Evolutionary conservation across 2,113 vertebrate genomes (phyloP), one percentile per base, ranked within the genome.

Genomic region (Montifringilla adamsi): DNA sequence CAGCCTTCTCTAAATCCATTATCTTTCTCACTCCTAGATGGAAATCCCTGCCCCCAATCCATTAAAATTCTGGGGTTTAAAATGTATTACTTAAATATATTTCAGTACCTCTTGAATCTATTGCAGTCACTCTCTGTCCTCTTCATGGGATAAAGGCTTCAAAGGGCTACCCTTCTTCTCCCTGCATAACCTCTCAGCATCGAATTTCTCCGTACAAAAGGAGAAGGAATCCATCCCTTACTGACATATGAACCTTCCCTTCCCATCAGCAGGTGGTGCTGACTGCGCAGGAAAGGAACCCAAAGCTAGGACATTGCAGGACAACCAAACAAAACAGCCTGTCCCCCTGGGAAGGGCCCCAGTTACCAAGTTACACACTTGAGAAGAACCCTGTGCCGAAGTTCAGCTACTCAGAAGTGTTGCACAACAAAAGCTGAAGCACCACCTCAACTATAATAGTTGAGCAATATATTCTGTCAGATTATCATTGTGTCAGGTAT

Each of bases 231-330:
- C 85, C 33, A 44, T n/a, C 41, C 74, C 43, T 59, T 41, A 6
- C 60, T 4, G 10, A 6, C 41, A 28, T 44, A 22, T 4, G 58
- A 69, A 44, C 46, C 27, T 44, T 56, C 47, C 78, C 56, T 50
- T 69, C 5, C 5, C 55, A 76, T 33, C 95, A 92, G 90, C 86
- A 94, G 95, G 91, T 68, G 96, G 96, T 31, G 91, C 87, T 91
- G 84, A 58, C 75, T 18, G 84, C 59, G 24, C 80, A 58, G 1
- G 59, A 62, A 49, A 80, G 17, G 58, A 49, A 33, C 33, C 7
- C 64, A 26, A 17, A 30, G 49, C 67, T 11, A 39, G 15, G 2
- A 22, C 58, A 5, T 0, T 13, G 28, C 2, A 11, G 19, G 7
- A 28, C 59, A 43, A 37, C n/a, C 72, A 6, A 21, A 30, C 17